Percentiles rank a stretch among this genome's conserved stretches.
Conservation (phyloP, 92 coral and sea anemone genomes). For the Zoanthus solanderi region DNA sequence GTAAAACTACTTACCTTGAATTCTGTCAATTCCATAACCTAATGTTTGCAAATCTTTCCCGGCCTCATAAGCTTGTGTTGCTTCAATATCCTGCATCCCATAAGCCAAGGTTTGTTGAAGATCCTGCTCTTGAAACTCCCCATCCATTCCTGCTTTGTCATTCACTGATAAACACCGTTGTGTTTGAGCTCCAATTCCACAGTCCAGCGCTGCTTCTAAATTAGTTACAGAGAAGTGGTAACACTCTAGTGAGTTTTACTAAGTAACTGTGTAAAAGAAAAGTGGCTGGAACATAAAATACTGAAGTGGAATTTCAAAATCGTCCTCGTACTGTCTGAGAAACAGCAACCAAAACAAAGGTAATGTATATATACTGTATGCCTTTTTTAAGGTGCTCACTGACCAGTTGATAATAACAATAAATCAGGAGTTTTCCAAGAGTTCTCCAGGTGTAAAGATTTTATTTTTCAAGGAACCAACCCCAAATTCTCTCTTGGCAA, state of each 20-base stretch:
- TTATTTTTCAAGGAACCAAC: too few relatives aligned
- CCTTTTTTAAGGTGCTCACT: too few relatives aligned
- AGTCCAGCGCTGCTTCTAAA: slow-evolving; percentile 1
- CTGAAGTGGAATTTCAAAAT: background rate
- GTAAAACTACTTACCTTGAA: slow-evolving; percentile 11
- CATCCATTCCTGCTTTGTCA: slow-evolving; percentile 26
- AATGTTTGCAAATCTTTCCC: slow-evolving; percentile 41
- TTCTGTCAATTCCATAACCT: slow-evolving; percentile 14
- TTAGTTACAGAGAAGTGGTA: background rate
- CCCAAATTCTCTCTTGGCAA: too few relatives aligned
- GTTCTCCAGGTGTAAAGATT: too few relatives aligned
- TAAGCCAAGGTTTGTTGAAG: slow-evolving; percentile 13
- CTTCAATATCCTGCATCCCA: slow-evolving; percentile 49
- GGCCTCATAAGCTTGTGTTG: slow-evolving; percentile 91
- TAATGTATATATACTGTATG: background rate
- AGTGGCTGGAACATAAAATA: background rate
- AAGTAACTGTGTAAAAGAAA: background rate
- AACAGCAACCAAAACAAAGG: background rate
- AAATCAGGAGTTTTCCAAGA: too few relatives aligned
- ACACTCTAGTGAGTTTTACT: background rate
- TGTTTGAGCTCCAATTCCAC: slow-evolving; percentile 27
- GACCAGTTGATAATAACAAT: too few relatives aligned
- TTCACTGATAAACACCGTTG: slow-evolving; percentile 34
- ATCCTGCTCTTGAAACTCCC: background rate
- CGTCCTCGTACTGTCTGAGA: background rate